Conservation (phyloP, 2,113 vertebrate species). For the Maylandia zebra region DNA sequence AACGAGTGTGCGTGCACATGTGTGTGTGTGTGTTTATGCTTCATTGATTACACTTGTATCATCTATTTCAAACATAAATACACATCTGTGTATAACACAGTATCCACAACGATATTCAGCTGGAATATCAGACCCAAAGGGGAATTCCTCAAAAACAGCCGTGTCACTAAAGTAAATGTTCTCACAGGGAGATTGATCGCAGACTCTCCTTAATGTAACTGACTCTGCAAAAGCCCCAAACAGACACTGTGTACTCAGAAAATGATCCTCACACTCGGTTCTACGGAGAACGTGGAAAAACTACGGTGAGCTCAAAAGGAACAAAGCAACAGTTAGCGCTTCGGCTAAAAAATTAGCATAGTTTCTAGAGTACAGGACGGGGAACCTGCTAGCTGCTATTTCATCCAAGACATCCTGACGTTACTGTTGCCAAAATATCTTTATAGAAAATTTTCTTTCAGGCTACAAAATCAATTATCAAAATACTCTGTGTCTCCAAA, state of each 20-base stretch:
- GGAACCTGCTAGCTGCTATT: background rate
- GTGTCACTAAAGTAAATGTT: background rate
- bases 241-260: background rate
- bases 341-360: fast-evolving
- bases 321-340: background rate
- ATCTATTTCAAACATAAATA: background rate
- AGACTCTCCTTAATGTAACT: background rate
- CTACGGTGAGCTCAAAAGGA: background rate
- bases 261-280: background rate
- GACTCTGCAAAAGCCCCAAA: background rate
- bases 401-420: background rate
- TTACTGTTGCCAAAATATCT: background rate
- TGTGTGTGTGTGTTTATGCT: background rate
- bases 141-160: background rate
- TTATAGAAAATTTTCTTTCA: background rate
- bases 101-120: background rate
- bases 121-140: background rate
- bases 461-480: background rate
- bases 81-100: background rate
- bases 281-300: background rate
- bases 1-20: background rate
- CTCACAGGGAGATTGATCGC: background rate
- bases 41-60: background rate
- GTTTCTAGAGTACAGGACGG: background rate
- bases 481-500: background rate